These are phyloP conservation scores for Phymanthus crucifer DNA, from an alignment of 92 coral and sea anemone genomes.

Conservation along the genomic window DNA sequence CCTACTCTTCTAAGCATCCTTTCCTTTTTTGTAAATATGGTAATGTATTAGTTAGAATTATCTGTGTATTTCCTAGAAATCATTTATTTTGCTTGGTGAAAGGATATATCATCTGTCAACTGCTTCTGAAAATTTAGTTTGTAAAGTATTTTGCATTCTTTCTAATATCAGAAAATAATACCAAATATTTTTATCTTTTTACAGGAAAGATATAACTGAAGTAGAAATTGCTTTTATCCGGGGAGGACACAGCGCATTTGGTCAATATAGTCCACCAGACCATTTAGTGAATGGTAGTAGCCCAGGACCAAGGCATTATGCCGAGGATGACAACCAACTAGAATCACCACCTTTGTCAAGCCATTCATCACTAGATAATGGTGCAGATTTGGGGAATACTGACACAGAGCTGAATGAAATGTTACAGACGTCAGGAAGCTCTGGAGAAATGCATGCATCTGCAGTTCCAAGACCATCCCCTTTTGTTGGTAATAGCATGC, in stretches of 20 bases:
- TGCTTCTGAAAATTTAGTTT: not conserved
- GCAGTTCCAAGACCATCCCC: conserved; percentile 21
- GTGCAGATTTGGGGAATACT: conserved; percentile 64
- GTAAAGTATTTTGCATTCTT: not conserved
- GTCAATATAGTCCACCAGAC: conserved; percentile 14
- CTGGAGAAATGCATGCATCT: conserved; percentile 22
- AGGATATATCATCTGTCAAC: too few species aligned
- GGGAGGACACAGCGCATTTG: conserved; percentile 30
- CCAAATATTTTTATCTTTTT: not conserved
- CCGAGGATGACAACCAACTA: conserved; percentile 23
- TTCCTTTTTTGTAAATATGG: not conserved
- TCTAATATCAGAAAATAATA: not conserved
- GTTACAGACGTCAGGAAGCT: conserved; percentile 22
- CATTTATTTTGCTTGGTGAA: not conserved
- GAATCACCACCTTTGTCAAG: conserved; percentile 63
- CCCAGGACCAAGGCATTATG: conserved; percentile 23
- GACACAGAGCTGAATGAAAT: conserved; percentile 68
- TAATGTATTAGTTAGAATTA: not conserved
- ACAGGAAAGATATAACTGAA: conserved; percentile 55
- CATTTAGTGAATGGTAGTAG: conserved; percentile 32
- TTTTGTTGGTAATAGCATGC: not conserved
- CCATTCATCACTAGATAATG: conserved; percentile 63
- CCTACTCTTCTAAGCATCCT: not conserved
- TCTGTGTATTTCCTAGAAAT: not conserved
- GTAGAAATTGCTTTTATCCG: conserved; percentile 81